phyloP scores from a whole-genome alignment of 2,888 invertebrate species.

The Parasteatoda lunata region DNA sequence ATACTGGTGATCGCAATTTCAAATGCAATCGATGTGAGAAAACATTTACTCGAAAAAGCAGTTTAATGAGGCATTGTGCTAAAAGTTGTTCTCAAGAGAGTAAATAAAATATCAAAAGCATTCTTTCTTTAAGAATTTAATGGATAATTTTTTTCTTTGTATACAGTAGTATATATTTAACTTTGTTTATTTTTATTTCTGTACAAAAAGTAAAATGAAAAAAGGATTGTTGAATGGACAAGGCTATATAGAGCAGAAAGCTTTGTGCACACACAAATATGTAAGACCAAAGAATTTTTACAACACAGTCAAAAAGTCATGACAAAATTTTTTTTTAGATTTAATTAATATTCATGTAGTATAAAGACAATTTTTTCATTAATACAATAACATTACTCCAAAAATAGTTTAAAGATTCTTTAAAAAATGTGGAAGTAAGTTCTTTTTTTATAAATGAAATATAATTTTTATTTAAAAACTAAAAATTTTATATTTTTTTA shows the following conservation, averaged over 20 bases:
- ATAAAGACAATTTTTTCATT: too few relatives aligned
- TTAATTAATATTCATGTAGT: too few relatives aligned
- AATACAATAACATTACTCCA: too few relatives aligned
- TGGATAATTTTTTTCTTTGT: not conserved
- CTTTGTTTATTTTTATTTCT: not conserved
- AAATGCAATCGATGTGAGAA: slow-evolving; percentile 14
- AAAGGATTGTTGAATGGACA: not conserved
- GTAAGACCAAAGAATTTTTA: too few relatives aligned
- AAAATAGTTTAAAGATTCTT: too few relatives aligned
- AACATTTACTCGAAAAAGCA: slow-evolving; percentile 21
- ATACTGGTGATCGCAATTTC: slow-evolving; percentile 31
- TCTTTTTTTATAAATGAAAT: too few relatives aligned
- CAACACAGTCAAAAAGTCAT: too few relatives aligned
- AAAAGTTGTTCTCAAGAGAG: not conserved
- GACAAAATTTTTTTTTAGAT: too few relatives aligned
- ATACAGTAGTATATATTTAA: not conserved
- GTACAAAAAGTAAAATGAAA: not conserved
- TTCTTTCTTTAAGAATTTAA: not conserved
- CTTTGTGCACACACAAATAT: too few relatives aligned
- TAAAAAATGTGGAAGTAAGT: too few relatives aligned
- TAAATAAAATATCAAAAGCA: not conserved
- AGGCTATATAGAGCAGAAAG: not conserved
- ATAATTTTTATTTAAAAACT: too few relatives aligned
- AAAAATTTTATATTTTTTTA: too few relatives aligned
- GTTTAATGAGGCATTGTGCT: slow-evolving; percentile 5